Evolutionary conservation across 2,888 invertebrate genomes (phyloP).

Genomic region (Phyto melanocephala): DNA sequence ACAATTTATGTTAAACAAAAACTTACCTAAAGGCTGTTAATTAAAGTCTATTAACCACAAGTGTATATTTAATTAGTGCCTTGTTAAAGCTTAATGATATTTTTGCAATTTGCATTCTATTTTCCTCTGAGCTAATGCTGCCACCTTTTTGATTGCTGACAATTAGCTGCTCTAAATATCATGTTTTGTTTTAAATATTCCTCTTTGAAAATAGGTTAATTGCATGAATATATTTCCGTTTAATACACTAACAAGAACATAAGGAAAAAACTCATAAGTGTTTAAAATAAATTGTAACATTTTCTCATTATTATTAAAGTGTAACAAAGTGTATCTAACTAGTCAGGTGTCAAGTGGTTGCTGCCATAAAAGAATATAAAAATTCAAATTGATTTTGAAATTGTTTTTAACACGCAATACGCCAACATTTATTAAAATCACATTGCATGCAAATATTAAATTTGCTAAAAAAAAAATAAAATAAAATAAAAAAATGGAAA

Average conservation of each 20-base stretch:
- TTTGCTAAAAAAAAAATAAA: not conserved
- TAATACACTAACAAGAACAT: not conserved
- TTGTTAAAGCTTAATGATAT: not conserved
- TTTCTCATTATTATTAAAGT: not conserved
- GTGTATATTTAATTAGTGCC: not conserved
- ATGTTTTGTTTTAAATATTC: not conserved
- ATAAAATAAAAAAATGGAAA: too few species aligned
- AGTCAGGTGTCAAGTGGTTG: constrained; percentile 50
- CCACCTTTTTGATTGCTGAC: not conserved
- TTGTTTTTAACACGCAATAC: constrained; percentile 56
- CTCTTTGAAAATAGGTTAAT: not conserved
- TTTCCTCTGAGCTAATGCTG: not conserved
- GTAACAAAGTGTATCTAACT: constrained; percentile 27
- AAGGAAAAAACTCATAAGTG: not conserved
- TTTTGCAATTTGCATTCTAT: not conserved
- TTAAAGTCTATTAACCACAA: not conserved
- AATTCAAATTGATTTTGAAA: constrained; percentile 57
- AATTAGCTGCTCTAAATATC: not conserved
- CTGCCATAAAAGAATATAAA: constrained; percentile 48
- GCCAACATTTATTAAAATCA: constrained; percentile 52
- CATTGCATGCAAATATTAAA: constrained; percentile 47
- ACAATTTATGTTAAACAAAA: not conserved
- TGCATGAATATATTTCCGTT: not conserved
- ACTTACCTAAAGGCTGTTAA: not conserved
- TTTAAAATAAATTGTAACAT: not conserved